phyloP scores from a whole-genome alignment of 2,113 vertebrate genomes.

The Pangasianodon gigas region DNA sequence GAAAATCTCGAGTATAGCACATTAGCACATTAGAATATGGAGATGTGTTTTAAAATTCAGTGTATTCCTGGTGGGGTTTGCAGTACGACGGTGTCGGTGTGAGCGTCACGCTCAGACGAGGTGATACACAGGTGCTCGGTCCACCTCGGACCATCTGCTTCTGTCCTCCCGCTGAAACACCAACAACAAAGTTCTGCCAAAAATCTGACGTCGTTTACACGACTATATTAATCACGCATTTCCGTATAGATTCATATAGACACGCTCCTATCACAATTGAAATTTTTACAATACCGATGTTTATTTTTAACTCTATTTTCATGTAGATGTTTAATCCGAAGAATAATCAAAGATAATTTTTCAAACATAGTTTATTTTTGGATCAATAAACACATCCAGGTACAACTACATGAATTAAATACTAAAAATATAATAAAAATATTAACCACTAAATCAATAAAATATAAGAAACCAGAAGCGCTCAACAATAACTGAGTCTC shows the following conservation, averaged over 20 bases:
- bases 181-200: slow-evolving; percentile 7
- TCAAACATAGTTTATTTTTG: no score
- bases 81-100: background rate
- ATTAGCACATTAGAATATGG: background rate
- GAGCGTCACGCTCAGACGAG: background rate
- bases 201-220: slow-evolving; percentile 13
- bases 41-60: background rate
- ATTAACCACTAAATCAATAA: no score
- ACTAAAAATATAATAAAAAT: no score
- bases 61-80: background rate
- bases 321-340: no score
- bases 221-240: slow-evolving; percentile 1
- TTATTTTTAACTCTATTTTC: no score
- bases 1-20: background rate
- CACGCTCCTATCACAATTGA: background rate
- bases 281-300: no score
- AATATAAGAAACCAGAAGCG: background rate
- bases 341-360: no score
- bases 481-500: background rate
- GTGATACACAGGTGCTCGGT: slow-evolving; percentile 4
- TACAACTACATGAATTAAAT: no score
- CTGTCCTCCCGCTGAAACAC: background rate
- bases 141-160: slow-evolving; percentile 33
- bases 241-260: background rate
- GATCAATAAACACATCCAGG: no score